These are phyloP conservation scores for Augochlorella aurata DNA, from an alignment of 2,888 invertebrate species.

Conservation along the genomic window DNA sequence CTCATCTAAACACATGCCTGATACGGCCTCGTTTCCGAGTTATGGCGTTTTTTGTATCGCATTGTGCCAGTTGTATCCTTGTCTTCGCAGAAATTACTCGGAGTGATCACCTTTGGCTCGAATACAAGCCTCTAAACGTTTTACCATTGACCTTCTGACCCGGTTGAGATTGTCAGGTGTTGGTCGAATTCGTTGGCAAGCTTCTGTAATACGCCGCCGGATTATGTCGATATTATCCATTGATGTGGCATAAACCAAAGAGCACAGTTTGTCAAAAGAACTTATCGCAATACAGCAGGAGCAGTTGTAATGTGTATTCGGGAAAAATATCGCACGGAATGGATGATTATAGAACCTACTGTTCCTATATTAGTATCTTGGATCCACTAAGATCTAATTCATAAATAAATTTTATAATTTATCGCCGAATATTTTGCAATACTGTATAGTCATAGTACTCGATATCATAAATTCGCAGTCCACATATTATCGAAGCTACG, in stretches of 20 bases:
- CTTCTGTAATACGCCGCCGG: background rate
- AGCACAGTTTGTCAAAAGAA: background rate
- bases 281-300: too few relatives aligned
- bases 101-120: conserved; percentile 3
- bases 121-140: background rate
- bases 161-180: background rate
- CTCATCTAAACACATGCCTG: background rate
- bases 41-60: background rate
- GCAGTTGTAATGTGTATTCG: too few relatives aligned
- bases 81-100: background rate
- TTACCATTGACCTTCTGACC: conserved; percentile 11
- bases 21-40: background rate
- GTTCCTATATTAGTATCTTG: too few relatives aligned
- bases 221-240: background rate
- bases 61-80: background rate
- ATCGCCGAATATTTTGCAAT: too few relatives aligned
- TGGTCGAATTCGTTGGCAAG: conserved; percentile 5
- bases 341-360: too few relatives aligned
- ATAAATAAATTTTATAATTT: too few relatives aligned
- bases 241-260: background rate
- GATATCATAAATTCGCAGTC: too few relatives aligned
- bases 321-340: too few relatives aligned
- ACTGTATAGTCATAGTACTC: too few relatives aligned
- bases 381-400: too few relatives aligned
- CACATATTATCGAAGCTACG: too few relatives aligned